A percentile compares a stretch with the other conserved stretches of the same genome.
These are phyloP conservation scores for Tridacna crocea DNA, from an alignment of 2,888 invertebrate species.

Conservation along the genomic window DNA sequence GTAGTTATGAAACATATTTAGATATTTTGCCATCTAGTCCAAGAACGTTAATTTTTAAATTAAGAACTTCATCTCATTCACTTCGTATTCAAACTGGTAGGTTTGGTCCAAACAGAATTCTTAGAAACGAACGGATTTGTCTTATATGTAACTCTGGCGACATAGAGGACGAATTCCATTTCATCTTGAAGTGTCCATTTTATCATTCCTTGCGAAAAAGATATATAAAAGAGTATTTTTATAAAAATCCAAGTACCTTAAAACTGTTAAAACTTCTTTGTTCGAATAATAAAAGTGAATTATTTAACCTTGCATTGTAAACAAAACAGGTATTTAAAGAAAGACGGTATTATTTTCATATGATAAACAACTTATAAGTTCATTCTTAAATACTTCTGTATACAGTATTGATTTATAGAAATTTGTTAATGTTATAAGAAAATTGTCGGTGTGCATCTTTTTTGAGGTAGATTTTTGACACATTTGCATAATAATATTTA, in stretches of 20 bases:
- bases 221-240: not conserved
- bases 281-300: not conserved
- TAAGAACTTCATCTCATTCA: not conserved
- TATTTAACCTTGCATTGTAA: too few relatives aligned
- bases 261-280: not conserved
- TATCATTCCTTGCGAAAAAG: not conserved
- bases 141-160: conserved; percentile 1
- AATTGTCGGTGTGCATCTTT: too few relatives aligned
- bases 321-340: too few relatives aligned
- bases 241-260: not conserved
- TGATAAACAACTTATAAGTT: too few relatives aligned
- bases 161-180: conserved; percentile 4
- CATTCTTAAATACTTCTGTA: too few relatives aligned
- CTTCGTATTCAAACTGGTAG: not conserved
- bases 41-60: not conserved
- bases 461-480: too few relatives aligned
- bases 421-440: too few relatives aligned
- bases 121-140: not conserved
- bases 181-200: not conserved
- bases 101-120: not conserved
- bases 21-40: not conserved
- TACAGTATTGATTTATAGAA: too few relatives aligned
- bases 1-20: not conserved
- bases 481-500: too few relatives aligned
- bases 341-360: too few relatives aligned